These are phyloP conservation scores for Nemapogon koenigi DNA, from an alignment of 2,888 invertebrate species.

Conservation along the genomic window DNA sequence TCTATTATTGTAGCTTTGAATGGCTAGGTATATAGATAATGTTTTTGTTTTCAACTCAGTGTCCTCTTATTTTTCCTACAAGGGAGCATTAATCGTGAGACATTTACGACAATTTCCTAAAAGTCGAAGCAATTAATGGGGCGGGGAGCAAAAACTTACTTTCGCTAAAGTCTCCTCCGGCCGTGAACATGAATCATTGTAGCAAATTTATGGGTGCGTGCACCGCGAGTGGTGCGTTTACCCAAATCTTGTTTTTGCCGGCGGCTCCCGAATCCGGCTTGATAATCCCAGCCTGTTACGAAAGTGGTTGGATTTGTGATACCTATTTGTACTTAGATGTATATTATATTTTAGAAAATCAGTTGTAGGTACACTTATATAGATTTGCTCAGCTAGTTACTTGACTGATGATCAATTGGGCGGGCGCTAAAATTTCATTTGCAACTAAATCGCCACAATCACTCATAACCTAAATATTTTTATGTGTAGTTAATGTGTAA, in stretches of 20 bases:
- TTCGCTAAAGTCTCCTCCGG: conserved; percentile 27
- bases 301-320: conserved; percentile 42
- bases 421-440: no score
- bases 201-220: conserved; percentile 47
- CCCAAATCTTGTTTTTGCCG: conserved; percentile 37
- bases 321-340: no score
- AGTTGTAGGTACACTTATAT: no score
- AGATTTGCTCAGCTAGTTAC: no score
- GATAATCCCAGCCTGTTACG: conserved; percentile 41
- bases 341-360: no score
- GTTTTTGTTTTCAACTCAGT: no score
- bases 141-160: conserved; percentile 37
- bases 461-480: no score
- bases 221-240: conserved; percentile 10
- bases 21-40: no score
- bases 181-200: conserved; percentile 54
- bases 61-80: conserved; percentile 3
- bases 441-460: no score
- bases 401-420: no score
- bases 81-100: conserved; percentile 8
- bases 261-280: conserved; percentile 19
- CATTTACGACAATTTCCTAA: conserved; percentile 22
- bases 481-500: no score
- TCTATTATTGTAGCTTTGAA: no score
- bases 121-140: conserved; percentile 45